A percentile compares a stretch with the other conserved stretches of the same genome.
These are phyloP conservation scores for Tetragonisca angustula DNA, from an alignment of 2,888 invertebrate genomes.

Conservation along the genomic window DNA sequence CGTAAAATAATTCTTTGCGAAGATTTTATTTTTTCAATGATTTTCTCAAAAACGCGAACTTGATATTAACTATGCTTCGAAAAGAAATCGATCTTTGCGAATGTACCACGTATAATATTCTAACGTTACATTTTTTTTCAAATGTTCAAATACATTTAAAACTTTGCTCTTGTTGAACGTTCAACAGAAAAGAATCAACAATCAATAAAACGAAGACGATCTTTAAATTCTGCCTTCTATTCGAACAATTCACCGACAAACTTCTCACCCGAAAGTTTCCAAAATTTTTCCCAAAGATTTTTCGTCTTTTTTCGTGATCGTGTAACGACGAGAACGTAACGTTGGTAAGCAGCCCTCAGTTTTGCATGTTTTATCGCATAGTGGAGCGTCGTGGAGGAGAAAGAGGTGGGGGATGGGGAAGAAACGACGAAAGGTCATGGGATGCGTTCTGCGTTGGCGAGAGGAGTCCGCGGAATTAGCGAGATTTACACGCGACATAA, in stretches of 20 bases:
- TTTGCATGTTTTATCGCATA: constrained; percentile 62
- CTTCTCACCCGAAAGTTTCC: background rate
- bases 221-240: background rate
- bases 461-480: constrained; percentile 76
- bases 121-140: background rate
- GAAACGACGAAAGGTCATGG: constrained; percentile 66
- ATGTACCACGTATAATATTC: no score
- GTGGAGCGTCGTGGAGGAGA: constrained; percentile 26
- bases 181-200: background rate
- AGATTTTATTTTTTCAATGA: no score
- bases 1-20: no score
- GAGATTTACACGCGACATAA: constrained; percentile 81
- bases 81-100: no score
- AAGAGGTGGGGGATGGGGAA: constrained; percentile 28
- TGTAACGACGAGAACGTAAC: background rate
- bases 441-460: constrained; percentile 39
- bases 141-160: background rate
- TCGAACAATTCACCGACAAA: background rate
- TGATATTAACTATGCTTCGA: no score
- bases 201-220: background rate
- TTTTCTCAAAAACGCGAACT: no score
- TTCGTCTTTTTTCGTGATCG: no score
- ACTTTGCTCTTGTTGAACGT: background rate
- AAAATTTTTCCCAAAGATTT: background rate
- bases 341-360: constrained; percentile 40